Evolutionary conservation across 2,113 vertebrate species (phyloP).

Genomic region (Cottus gobio): DNA sequence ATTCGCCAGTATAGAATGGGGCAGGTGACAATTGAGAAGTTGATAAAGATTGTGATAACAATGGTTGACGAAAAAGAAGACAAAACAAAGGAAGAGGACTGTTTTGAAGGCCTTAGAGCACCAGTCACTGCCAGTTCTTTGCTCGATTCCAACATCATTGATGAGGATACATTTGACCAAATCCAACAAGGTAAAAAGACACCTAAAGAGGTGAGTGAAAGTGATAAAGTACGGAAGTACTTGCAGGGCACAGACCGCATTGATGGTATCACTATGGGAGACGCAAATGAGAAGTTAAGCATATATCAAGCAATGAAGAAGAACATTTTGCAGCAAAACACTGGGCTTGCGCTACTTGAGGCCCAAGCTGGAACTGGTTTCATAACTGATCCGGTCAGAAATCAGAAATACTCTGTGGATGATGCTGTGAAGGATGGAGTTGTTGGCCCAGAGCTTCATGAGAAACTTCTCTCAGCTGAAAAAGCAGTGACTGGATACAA

Average conservation of each 20-base stretch:
- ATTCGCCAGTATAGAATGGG: conserved; percentile 91
- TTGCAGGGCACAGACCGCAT: conserved; percentile 89
- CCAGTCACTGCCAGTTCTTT: conserved; percentile 88
- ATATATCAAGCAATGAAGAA: conserved; percentile 94
- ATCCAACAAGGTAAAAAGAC: conserved; percentile 89
- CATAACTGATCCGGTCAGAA: conserved; percentile 86
- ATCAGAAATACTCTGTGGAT: conserved; percentile 86
- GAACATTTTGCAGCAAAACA: conserved; percentile 86
- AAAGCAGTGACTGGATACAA: conserved; percentile 91
- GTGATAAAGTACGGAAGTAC: conserved; percentile 84
- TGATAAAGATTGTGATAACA: conserved; percentile 92
- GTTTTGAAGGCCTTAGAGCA: conserved; percentile 89
- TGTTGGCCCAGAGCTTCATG: conserved; percentile 88
- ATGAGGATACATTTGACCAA: conserved; percentile 86
- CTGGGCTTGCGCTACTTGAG: conserved; percentile 88
- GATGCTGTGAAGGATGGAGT: conserved; percentile 91
- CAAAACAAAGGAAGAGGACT: conserved; percentile 82
- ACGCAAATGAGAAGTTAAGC: conserved; percentile 89
- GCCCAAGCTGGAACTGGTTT: conserved; percentile 96
- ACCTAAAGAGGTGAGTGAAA: conserved; percentile 87
- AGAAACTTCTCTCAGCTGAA: conserved; percentile 91
- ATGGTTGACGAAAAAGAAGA: conserved; percentile 89
- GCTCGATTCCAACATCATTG: conserved; percentile 87
- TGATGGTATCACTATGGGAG: conserved; percentile 87
- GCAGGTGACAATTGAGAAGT: conserved; percentile 91